A percentile compares a stretch with the other conserved stretches of the same genome.
Conservation (phyloP, 1,140 invertebrate genomes). For the Scylla paramamosain region DNA sequence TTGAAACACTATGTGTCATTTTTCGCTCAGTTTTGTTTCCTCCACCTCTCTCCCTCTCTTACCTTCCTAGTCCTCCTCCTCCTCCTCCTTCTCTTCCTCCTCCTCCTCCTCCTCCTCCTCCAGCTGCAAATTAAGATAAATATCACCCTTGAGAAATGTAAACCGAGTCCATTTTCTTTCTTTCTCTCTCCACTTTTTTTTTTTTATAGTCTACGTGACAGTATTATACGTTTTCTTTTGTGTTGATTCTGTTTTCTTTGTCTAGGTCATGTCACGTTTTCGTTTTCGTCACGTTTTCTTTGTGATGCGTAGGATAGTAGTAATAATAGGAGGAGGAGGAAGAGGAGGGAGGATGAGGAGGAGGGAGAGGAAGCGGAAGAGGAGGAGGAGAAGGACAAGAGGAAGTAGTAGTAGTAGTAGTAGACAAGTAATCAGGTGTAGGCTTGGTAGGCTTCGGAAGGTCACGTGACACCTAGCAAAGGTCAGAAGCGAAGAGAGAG, state of each 20-base stretch:
- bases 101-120: neutral
- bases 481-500: neutral
- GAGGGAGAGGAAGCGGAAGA: no score
- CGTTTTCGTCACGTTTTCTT: no score
- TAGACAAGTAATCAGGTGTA: neutral
- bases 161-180: neutral
- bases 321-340: neutral
- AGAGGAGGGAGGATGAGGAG: no score
- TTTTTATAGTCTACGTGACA: neutral
- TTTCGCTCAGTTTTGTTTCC: no score
- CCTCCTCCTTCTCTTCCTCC: neutral
- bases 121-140: neutral
- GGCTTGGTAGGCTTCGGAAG: no score
- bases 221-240: no score
- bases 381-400: no score
- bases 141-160: no score
- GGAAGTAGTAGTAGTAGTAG: neutral
- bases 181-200: neutral
- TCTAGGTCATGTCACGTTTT: no score
- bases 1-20: no score
- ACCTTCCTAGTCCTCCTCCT: neutral
- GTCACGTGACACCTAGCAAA: no score
- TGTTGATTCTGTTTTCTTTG: no score
- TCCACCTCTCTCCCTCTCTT: neutral
- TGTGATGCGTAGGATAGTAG: neutral